A percentile compares a stretch with the other conserved stretches of the same genome.
Conservation (phyloP, 30 jellyfish, hydroid and myxozoan genomes). For the Chironex yamaguchii region DNA sequence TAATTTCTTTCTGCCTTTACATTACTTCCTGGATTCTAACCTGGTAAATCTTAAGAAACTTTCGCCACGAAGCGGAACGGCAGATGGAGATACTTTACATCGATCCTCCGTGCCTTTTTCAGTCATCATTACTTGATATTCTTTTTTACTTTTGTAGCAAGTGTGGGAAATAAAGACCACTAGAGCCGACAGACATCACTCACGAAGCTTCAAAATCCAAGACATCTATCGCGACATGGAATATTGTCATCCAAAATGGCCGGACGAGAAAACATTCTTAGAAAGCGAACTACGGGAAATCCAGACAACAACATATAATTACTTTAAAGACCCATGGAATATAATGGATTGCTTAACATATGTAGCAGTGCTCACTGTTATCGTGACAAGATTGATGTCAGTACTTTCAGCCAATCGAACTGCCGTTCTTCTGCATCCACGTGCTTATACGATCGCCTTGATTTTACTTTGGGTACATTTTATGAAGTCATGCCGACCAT, state of each 20-base stretch:
- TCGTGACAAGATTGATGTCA: constrained; percentile 73
- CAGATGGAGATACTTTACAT: too few relatives aligned
- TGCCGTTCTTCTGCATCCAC: constrained; percentile 74
- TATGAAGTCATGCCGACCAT: constrained; percentile 96
- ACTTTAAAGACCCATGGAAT: constrained; percentile 91
- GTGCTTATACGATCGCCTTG: constrained; percentile 83
- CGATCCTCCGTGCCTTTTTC: too few relatives aligned
- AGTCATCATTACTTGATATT: background rate
- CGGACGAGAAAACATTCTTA: constrained; percentile 84
- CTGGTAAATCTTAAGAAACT: too few relatives aligned
- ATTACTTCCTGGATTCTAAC: too few relatives aligned
- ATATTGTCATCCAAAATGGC: constrained; percentile 96
- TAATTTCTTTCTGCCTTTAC: too few relatives aligned
- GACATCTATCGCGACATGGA: constrained; percentile 86
- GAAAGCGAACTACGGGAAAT: constrained; percentile 72
- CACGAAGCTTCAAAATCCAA: constrained; percentile 72
- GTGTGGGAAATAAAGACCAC: constrained; percentile 86
- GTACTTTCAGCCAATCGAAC: constrained; percentile 45
- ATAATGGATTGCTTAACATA: constrained; percentile 90
- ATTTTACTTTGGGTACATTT: constrained; percentile 88
- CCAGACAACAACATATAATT: constrained; percentile 54
- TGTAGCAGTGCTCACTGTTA: constrained; percentile 68
- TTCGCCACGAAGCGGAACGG: too few relatives aligned
- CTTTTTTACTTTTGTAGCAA: constrained; percentile 61
- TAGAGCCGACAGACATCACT: constrained; percentile 45